Evolutionary conservation across 30 jellyfish, hydroid and myxozoan genomes (phyloP).

Genomic region (Rhopilema esculentum): DNA sequence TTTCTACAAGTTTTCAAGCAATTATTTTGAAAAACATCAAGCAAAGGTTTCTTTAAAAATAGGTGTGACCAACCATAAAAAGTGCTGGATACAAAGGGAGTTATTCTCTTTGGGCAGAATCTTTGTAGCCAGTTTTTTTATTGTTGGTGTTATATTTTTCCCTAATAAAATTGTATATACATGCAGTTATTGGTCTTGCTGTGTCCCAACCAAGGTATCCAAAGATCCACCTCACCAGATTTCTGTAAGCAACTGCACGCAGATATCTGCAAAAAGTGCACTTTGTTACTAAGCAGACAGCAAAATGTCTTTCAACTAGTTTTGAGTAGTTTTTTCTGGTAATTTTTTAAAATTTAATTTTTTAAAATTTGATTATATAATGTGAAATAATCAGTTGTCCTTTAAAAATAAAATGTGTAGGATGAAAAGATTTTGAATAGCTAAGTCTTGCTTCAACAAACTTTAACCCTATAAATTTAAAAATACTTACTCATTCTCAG

Average conservation of each 20-base stretch:
- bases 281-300: neutral
- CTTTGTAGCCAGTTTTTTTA: neutral
- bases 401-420: neutral
- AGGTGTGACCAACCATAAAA: no score
- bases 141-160: neutral
- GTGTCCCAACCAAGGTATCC: slow-evolving; percentile 19
- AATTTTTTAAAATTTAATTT: no score
- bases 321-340: neutral
- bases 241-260: slow-evolving; percentile 6
- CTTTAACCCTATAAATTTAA: neutral
- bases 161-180: neutral
- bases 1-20: no score
- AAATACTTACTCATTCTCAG: slow-evolving; percentile 31
- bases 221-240: neutral
- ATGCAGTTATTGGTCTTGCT: slow-evolving; percentile 4
- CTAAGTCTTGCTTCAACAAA: neutral
- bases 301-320: neutral
- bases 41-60: no score
- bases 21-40: no score
- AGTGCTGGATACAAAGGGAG: no score
- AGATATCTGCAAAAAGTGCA: neutral
- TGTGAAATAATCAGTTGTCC: neutral
- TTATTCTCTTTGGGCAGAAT: neutral
- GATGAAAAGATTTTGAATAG: neutral
- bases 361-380: neutral